Base-by-base conservation (phyloP, 2,888 invertebrate genomes). In the Ecliptopera silaceata region DNA sequence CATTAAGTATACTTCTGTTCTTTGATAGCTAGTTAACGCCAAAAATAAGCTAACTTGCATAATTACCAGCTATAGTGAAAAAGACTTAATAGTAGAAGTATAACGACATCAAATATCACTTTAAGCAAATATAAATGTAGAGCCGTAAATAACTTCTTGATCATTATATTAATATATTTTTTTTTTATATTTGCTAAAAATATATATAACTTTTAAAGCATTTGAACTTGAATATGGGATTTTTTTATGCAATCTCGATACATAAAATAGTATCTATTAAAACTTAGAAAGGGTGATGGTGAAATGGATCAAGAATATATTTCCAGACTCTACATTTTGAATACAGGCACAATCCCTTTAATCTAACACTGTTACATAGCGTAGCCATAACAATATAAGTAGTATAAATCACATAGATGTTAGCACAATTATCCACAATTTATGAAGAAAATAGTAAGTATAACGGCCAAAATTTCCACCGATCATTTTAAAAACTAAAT, bases 111-210 rank as follows among this genome's bases (percentile, higher is more conserved):
- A 61, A 44, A 60, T 59, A 62, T 64, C 58, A 61, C 62, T 56
- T 61, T 56, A 66, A 66, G 65, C 65, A 43, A 63, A 65, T 59
- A 62, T 42, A 53, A 60, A 56, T 45, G 51, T 48, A 36, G 45
- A 52, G 18, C 38, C 29, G n/a, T 18, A 39, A 38, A 39, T 22
- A 49, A 50, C 15, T 44, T 53, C 26, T 46, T 56, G 47, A 17
- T 20, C 13, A 29, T n/a, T n/a, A n/a, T n/a, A n/a, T n/a, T n/a
- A n/a, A n/a, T n/a, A n/a, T n/a, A n/a, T n/a, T n/a, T n/a, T n/a
- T n/a, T n/a, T n/a, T n/a, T n/a, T n/a, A n/a, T n/a, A n/a, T n/a
- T n/a, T n/a, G n/a, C n/a, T n/a, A n/a, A n/a, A n/a, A n/a, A n/a
- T n/a, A n/a, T n/a, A n/a, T n/a, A n/a, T n/a, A n/a, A n/a, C n/a